phyloP scores from a whole-genome alignment of 2,797 vertebrate species.

The Peromyscus aztecus region DNA sequence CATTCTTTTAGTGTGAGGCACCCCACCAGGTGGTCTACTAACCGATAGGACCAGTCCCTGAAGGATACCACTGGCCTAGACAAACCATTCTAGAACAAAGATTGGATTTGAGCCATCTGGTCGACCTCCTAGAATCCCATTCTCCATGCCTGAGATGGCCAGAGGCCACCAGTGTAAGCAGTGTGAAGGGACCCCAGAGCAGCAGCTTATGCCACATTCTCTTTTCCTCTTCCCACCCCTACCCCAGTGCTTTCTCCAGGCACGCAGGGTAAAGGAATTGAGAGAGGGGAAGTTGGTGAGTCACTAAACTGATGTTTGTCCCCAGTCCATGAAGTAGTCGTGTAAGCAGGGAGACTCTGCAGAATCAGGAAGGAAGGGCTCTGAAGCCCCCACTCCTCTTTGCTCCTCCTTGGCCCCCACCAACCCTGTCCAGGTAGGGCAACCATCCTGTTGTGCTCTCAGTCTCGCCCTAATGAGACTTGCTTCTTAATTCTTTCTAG shows the following conservation, averaged over 20 bases:
- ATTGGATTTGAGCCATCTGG: not conserved
- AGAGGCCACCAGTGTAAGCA: not conserved
- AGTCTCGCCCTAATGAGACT: not conserved
- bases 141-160: not conserved
- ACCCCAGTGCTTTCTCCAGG: not conserved
- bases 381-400: not conserved
- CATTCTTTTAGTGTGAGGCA: not conserved
- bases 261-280: not conserved
- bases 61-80: not conserved
- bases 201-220: not conserved
- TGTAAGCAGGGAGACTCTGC: not conserved
- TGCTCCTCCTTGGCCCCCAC: not conserved
- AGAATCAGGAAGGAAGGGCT: not conserved
- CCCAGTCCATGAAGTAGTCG: not conserved
- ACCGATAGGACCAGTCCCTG: not conserved
- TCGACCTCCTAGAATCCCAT: not conserved
- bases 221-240: not conserved
- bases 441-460: not conserved
- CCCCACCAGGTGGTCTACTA: not conserved
- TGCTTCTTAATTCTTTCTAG: not conserved
- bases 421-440: not conserved
- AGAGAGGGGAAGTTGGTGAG: not conserved
- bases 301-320: not conserved
- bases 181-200: not conserved
- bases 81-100: constrained; percentile 10